Percentiles rank a stretch among this genome's conserved stretches.
These are phyloP conservation scores for Holacanthella duospinosa DNA, from an alignment of 2,888 invertebrate genomes.

Conservation along the genomic window DNA sequence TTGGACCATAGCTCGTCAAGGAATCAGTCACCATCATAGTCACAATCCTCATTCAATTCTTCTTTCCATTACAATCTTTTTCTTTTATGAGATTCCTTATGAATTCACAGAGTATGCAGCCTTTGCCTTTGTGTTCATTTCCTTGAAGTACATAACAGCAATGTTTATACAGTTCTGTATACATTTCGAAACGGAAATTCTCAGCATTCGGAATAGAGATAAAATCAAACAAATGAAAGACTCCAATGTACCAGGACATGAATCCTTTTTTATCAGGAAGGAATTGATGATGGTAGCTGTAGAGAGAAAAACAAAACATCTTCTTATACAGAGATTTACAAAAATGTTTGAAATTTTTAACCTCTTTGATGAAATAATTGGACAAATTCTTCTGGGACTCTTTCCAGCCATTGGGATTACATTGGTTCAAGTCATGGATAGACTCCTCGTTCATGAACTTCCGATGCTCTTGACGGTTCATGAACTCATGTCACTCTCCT, in stretches of 20 bases:
- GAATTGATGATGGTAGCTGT: neutral
- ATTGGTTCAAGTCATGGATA: neutral
- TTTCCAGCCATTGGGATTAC: neutral
- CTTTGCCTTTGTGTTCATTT: constrained; percentile 1
- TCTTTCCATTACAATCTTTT: neutral
- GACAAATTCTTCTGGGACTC: constrained; percentile 7
- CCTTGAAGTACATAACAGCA: neutral
- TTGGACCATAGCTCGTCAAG: too few relatives aligned
- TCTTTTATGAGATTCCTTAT: neutral
- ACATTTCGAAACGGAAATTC: neutral
- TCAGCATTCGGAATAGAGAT: neutral
- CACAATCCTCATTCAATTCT: neutral
- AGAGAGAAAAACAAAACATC: neutral
- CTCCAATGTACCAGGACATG: neutral
- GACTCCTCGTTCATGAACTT: neutral
- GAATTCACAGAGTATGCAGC: neutral
- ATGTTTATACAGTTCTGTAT: neutral
- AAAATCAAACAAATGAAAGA: neutral
- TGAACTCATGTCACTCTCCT: neutral
- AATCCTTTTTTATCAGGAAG: neutral
- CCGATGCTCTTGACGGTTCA: neutral
- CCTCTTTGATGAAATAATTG: constrained; percentile 13
- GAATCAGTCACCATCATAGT: too few relatives aligned
- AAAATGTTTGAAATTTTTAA: constrained; percentile 12
- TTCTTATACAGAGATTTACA: constrained; percentile 7